phyloP scores from a whole-genome alignment of 2,113 vertebrate species.

The Opisthocomus hoazin region DNA sequence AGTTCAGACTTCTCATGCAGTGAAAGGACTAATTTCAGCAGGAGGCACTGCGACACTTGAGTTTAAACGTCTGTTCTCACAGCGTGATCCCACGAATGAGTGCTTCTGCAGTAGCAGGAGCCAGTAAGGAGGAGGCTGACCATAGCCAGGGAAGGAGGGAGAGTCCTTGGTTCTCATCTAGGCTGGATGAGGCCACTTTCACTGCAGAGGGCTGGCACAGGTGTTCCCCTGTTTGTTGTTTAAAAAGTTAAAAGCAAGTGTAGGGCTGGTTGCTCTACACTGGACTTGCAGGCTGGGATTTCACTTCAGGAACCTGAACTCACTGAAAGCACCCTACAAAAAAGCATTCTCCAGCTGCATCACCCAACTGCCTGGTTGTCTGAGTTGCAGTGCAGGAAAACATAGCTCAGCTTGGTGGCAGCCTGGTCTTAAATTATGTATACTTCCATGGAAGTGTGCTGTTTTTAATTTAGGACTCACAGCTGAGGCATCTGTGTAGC shows the following conservation, averaged over 20 bases:
- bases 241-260: neutral
- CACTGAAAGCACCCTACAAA: neutral
- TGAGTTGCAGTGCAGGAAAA: neutral
- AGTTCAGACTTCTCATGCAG: neutral
- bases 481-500: neutral
- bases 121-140: neutral
- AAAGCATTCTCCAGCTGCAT: neutral
- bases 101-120: neutral
- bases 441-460: neutral
- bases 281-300: neutral
- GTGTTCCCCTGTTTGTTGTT: neutral
- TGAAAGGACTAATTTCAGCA: neutral
- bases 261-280: neutral
- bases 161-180: neutral
- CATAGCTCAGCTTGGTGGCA: neutral
- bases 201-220: neutral
- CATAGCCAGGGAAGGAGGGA: neutral
- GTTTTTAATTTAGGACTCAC: neutral
- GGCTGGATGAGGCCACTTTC: neutral
- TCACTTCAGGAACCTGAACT: neutral
- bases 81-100: accelerated
- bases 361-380: neutral
- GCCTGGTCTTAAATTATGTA: neutral
- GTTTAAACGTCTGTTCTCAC: neutral
- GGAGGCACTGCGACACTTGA: neutral